Base-by-base conservation (phyloP, 2,797 vertebrate species). In the Diceros bicornis region DNA sequence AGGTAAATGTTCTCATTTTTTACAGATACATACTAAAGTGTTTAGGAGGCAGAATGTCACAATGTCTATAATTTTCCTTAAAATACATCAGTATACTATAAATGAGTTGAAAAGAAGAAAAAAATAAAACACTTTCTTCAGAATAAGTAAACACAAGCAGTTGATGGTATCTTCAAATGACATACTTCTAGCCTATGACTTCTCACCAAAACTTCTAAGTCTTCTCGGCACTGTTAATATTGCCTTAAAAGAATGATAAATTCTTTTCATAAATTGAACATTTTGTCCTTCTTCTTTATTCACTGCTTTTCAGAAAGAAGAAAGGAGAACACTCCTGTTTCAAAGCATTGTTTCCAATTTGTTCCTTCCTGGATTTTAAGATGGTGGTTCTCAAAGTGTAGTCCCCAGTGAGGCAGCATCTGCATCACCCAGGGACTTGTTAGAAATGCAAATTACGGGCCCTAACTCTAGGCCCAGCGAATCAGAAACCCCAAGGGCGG, bases 21-120 rank as follows among this genome's bases (percentile, higher is more conserved):
- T 81, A 34, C 3, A 92, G 10, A 41, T 72, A 62, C 0, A 37
- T 64, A 72, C 20, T 37, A 57, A 93, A 23, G 29, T 61, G 55
- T 29, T 55, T 88, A 55, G 14, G 47, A 83, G 27, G 8, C 71
- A 64, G 12, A 41, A 64, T 82, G 21, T 57, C 4, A 29, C 47
- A 32, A 37, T 37, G 14, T 55, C 32, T 85, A 34, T 17, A 78
- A 37, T 72, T 88, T 78, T 96, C 34, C 66, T 81, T 84, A 68
- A 88, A 77, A 88, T 91, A 78, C 1, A 23, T 50, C 4, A 47
- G 7, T 44, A 29, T 59, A 52, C n/a, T 89, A 89, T 89, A 79
- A 93, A 20, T 69, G 14, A 72, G 6, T 62, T 92, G 55, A 88
- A 88, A 79, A 71, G 74, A 69, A 86, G 44, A 37, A 95, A 96